Evolutionary conservation across 2,113 vertebrate species (phyloP), one percentile per base, ranked within the genome.

Genomic region (Syngnathus scovelli): DNA sequence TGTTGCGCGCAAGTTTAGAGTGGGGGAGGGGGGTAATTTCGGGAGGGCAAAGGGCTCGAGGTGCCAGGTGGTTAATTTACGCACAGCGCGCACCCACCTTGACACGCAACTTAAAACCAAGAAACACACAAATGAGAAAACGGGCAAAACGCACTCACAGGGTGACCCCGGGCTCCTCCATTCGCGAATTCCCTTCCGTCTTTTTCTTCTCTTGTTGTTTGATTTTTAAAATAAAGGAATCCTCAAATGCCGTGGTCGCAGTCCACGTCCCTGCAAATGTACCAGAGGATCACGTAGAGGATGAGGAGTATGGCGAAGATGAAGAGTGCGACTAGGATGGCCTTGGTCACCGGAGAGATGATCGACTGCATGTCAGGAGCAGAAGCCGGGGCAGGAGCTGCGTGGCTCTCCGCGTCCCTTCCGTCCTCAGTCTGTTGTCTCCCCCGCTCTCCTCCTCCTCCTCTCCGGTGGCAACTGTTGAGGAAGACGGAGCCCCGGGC

Each of bases 281-380:
- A 98, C 96, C 96, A 98, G 27, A 98, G 92, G 80, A 98, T 98
- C 89, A 98, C 95, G 87, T 98, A 98, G 59, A 98, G 94, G 87
- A 98, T 98, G 79, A 98, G 93, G 64, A 98, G 92, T 86, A 98
- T 98, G 87, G 95, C 96, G 89, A 98, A 95, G 89, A 98, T 96
- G 89, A 98, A 98, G 55, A 98, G 90, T 69, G 94, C 96, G 75
- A 98, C 95, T 73, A 98, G 92, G 83, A 98, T 91, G 76, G 95
- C 95, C 91, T 97, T 98, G 89, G 92, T 96, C 89, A 98, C 93
- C 71, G 96, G 95, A 77, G 96, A 97, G 77, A 98, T 94, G 86
- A 97, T 77, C 89, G 95, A 92, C 93, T 98, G 96, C 95, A 98
- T 98, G 93, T 90, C 94, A 91, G 91, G 88, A 86, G 84, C 85